Base-by-base conservation (phyloP, 2,797 vertebrate genomes). In the Bovichtus variegatus region DNA sequence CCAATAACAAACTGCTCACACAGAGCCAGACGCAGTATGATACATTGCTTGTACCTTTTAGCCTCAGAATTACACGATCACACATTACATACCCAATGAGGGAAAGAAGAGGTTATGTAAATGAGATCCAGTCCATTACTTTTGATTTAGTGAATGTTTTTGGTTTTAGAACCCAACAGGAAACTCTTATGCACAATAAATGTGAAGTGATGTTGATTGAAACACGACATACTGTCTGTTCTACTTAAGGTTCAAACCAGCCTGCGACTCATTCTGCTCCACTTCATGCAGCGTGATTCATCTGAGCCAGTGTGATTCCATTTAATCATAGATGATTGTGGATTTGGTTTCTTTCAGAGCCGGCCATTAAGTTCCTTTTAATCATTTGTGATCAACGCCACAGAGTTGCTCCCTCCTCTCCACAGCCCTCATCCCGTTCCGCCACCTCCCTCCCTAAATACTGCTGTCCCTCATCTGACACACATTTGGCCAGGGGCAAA, bases 321-420 rank as follows among this genome's bases (percentile, higher is more conserved):
- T 92, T 80, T 91, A 91, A 93, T 93, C 80, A 87, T 57, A 69
- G 60, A 74, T 81, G 75, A 87, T 63, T 87, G 80, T 86, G 81
- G 73, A 89, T 93, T 85, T 85, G 61, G 68, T 89, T 77, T 79
- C 74, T 81, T 68, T 80, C 66, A 71, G 47, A 82, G 67, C 54
- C 25, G 1, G 18, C 70, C 81, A 79, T 88, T 78, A 85, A 80
- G 70, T 74, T 86, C 40, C 21, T 83, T 89, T 89, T 91, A 91
- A 92, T 91, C 81, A 86, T 71, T 76, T 71, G 62, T 80, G 71
- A 82, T 86, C 65, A 83, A 67, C 60, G 77, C 64, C 2, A 3
- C 11, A 51, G 54, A 70, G 29, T 16, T 67, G 6, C 51, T 77
- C 55, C 51, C 29, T 70, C 72, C 71, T 50, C 63, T 41, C 44